These are phyloP conservation scores for Mimumesa dahlbomi DNA, from an alignment of 2,888 invertebrate genomes.

Conservation along the genomic window DNA sequence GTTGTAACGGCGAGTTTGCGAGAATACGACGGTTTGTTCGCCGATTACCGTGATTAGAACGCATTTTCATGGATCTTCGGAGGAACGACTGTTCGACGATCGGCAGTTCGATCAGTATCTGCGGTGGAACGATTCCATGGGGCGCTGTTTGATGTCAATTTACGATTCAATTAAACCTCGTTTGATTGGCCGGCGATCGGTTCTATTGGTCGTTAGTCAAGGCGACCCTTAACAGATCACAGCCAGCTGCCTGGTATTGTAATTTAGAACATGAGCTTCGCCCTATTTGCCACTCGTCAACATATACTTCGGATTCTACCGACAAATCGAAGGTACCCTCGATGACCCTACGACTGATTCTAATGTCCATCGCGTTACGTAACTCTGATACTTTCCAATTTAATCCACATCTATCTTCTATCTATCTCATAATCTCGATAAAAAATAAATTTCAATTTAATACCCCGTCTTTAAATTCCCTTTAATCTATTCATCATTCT, in stretches of 20 bases:
- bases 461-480: too few relatives aligned
- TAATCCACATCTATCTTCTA: too few relatives aligned
- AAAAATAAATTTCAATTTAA: too few relatives aligned
- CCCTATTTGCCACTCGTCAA: conserved; percentile 48
- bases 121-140: conserved; percentile 8
- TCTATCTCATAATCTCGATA: too few relatives aligned
- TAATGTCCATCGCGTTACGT: too few relatives aligned
- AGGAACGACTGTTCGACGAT: too few relatives aligned
- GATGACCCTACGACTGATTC: neutral
- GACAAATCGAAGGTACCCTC: neutral
- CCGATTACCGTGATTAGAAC: neutral
- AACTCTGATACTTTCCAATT: too few relatives aligned
- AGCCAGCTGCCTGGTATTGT: conserved; percentile 38
- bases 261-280: conserved; percentile 47
- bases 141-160: conserved; percentile 45
- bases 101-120: conserved; percentile 10
- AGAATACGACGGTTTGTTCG: neutral
- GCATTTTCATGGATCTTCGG: neutral
- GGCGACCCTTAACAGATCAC: conserved; percentile 44
- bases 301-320: conserved; percentile 14
- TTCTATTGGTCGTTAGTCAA: conserved; percentile 52
- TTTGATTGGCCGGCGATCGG: conserved; percentile 57
- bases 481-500: too few relatives aligned
- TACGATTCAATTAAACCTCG: conserved; percentile 60
- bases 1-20: too few relatives aligned